Conservation (phyloP, 2,113 vertebrate genomes). For the Polypterus senegalus region DNA sequence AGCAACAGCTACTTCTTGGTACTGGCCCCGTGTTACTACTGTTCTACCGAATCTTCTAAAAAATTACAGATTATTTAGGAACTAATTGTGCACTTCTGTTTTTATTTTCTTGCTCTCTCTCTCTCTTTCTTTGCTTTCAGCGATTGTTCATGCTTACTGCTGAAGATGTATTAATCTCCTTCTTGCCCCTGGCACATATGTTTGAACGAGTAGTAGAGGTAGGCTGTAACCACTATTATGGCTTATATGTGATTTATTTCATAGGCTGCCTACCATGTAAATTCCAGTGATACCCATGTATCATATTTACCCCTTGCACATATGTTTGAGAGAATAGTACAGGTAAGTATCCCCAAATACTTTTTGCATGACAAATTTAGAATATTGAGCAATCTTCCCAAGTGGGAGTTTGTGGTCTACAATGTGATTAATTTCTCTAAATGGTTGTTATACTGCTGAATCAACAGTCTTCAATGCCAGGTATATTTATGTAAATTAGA, state of each 20-base stretch:
- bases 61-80: too few species aligned
- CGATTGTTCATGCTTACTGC: conserved; percentile 28
- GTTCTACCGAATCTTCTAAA: too few species aligned
- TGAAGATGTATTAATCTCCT: conserved; percentile 79
- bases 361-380: too few species aligned
- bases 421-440: background rate
- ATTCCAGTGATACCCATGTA: conserved; percentile 34
- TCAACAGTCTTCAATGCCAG: background rate
- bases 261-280: conserved; percentile 32
- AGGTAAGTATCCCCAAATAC: conserved; percentile 32
- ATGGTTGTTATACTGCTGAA: background rate
- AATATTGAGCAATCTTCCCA: background rate
- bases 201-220: conserved; percentile 94
- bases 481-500: background rate
- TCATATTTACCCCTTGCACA: conserved; percentile 62
- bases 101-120: conserved; percentile 11
- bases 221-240: conserved; percentile 17
- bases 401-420: conserved; percentile 4
- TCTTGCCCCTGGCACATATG: conserved; percentile 94
- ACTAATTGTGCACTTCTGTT: too few species aligned
- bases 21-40: too few species aligned
- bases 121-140: conserved; percentile 46
- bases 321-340: conserved; percentile 55
- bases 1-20: too few species aligned
- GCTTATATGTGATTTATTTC: conserved; percentile 25